Conservation (phyloP, 1,140 invertebrate species). For the Lepeophtheirus salmonis region DNA sequence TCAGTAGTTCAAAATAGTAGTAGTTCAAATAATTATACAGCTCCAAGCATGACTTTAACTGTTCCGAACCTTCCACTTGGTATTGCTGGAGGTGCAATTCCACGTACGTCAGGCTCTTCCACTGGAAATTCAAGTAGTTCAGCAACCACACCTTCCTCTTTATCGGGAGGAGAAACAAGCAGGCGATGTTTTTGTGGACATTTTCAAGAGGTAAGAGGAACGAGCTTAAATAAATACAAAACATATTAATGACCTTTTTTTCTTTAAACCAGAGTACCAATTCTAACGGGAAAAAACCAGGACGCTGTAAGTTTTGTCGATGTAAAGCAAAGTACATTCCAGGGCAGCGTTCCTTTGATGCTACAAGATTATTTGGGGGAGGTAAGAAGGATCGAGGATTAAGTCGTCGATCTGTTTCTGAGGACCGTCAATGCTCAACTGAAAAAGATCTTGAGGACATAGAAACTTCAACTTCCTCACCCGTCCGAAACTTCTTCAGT, state of each 20-base stretch:
- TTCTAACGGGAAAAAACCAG: background rate
- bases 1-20: background rate
- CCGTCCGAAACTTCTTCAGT: background rate
- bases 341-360: slow-evolving; percentile 11
- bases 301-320: slow-evolving; percentile 7
- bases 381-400: background rate
- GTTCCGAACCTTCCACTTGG: background rate
- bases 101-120: background rate
- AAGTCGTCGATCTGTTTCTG: background rate
- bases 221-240: too few species aligned
- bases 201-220: background rate
- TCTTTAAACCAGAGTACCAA: background rate
- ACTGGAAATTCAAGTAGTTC: background rate
- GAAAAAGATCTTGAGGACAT: too few species aligned
- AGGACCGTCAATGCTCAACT: slow-evolving; percentile 4
- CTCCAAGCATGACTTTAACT: background rate
- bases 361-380: slow-evolving; percentile 9
- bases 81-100: background rate
- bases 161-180: background rate
- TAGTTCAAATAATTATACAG: too few species aligned
- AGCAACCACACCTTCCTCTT: background rate
- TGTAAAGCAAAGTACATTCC: slow-evolving; percentile 8
- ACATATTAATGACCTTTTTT: too few species aligned
- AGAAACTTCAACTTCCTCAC: background rate
- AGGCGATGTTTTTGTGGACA: background rate